These are phyloP conservation scores for Cacajao melanocephalus DNA, from an alignment of 2,797 vertebrate species.

Conservation along the genomic window DNA sequence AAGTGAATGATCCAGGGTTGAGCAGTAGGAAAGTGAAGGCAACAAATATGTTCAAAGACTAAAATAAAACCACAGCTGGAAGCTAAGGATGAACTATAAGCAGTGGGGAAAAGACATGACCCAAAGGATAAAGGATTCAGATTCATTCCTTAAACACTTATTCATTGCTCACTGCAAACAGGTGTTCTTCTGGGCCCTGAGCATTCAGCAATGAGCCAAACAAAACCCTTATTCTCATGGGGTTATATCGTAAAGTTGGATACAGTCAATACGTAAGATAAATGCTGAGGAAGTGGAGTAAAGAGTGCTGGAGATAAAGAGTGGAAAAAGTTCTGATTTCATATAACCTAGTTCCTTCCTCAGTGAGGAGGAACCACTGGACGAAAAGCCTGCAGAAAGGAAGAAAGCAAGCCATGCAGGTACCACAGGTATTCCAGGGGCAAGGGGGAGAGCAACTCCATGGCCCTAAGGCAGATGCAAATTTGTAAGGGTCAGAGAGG, in stretches of 20 bases:
- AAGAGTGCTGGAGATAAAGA: not conserved
- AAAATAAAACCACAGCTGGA: not conserved
- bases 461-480: not conserved
- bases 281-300: not conserved
- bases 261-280: not conserved
- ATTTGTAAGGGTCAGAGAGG: not conserved
- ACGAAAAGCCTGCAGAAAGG: not conserved
- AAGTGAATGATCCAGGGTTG: not conserved
- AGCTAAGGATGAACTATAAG: not conserved
- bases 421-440: not conserved
- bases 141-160: not conserved
- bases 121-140: not conserved
- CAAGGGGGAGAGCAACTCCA: not conserved
- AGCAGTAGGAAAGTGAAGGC: not conserved
- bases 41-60: not conserved
- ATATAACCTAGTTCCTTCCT: not conserved
- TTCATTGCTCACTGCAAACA: not conserved
- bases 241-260: not conserved
- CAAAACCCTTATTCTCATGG: not conserved
- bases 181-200: not conserved
- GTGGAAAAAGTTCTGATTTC: not conserved
- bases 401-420: not conserved
- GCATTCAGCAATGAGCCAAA: not conserved
- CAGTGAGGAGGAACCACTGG: not conserved
- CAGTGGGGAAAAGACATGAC: not conserved